Percentiles rank a stretch among this genome's conserved stretches.
These are phyloP conservation scores for Stratiomys singularior DNA, from an alignment of 2,888 invertebrate genomes.

Conservation along the genomic window DNA sequence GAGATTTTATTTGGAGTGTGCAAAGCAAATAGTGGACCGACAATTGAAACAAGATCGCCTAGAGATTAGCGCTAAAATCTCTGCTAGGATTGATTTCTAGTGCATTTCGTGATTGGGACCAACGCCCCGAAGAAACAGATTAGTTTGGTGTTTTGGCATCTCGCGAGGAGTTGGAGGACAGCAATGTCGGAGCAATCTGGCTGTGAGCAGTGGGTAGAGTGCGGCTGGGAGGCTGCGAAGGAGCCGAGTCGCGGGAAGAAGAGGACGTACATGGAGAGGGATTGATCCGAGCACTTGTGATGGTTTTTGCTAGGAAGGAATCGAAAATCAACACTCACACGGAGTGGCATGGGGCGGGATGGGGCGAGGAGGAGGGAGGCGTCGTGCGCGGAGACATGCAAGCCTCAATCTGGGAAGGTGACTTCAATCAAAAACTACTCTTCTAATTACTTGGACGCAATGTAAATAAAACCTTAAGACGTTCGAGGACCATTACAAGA, in stretches of 20 bases:
- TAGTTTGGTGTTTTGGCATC: conserved; percentile 9
- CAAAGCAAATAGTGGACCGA: conserved; percentile 35
- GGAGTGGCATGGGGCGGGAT: neutral
- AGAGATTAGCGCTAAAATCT: conserved; percentile 38
- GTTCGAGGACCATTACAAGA: conserved; percentile 44
- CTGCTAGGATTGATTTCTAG: conserved; percentile 40
- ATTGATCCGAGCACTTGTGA: conserved; percentile 32
- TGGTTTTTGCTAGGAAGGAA: conserved; percentile 18
- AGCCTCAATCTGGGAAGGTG: conserved; percentile 36
- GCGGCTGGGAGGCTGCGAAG: neutral
- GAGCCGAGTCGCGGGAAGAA: neutral
- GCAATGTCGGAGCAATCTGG: neutral
- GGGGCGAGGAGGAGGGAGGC: neutral
- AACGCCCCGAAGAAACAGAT: conserved; percentile 37
- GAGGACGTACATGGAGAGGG: neutral
- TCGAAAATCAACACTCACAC: conserved; percentile 26
- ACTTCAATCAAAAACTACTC: conserved; percentile 46
- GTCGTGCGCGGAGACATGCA: neutral
- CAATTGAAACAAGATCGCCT: conserved; percentile 24
- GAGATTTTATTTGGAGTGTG: conserved; percentile 37
- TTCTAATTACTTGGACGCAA: conserved; percentile 45
- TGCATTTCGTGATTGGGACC: conserved; percentile 36
- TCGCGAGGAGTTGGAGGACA: neutral
- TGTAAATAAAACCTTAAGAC: conserved; percentile 45
- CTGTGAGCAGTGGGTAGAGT: neutral